Evolutionary conservation across 2,888 invertebrate species (phyloP), one percentile per base, ranked within the genome.

Genomic region (Teleiodes luculella): DNA sequence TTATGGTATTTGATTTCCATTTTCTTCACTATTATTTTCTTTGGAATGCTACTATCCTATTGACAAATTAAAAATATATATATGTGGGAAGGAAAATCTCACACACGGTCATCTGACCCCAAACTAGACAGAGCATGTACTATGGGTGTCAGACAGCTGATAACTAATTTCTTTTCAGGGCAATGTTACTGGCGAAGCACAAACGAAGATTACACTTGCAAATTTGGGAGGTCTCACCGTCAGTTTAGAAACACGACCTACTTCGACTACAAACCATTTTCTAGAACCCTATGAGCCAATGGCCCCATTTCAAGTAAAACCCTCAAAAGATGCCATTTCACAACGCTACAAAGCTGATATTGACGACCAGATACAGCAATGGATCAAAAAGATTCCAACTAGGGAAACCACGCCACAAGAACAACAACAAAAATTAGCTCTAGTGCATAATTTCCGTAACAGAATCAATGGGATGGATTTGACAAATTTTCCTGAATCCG

Each of bases 351-450:
- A 28, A 28, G 13, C 6, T 7, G 43, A 43, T 4, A 6, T 43
- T 1, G 43, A 43, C 11, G 20, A 13, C 13, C 24, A 20, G 13
- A n/a, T 79, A 5, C 50, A 57, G 6, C 61, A 68, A 33, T 82
- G 80, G 76, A 56, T 76, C 0, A 58, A 68, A 48, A 64, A 68
- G 8, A 58, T 83, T 48, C 80, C 76, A 0, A 64, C 58, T 11
- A 58, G 24, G 24, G 24, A 65, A 53, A 30, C 60, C 2, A 63
- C 55, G 0, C n/a, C 46, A 1, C 10, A 49, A n/a, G 59, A 62
- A 5, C 66, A 71, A 57, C 57, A 68, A 48, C 49, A 70, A 31
- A 73, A 66, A 57, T 62, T 68, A 6, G 67, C 70, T 35, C 52
- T 68, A 8, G 57, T 76, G 0, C 67, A 70, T 33, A 57, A 68